A percentile compares a stretch with the other conserved stretches of the same genome.
phyloP scores from a whole-genome alignment of 2,113 vertebrate genomes.

The Hemiprocne comata region DNA sequence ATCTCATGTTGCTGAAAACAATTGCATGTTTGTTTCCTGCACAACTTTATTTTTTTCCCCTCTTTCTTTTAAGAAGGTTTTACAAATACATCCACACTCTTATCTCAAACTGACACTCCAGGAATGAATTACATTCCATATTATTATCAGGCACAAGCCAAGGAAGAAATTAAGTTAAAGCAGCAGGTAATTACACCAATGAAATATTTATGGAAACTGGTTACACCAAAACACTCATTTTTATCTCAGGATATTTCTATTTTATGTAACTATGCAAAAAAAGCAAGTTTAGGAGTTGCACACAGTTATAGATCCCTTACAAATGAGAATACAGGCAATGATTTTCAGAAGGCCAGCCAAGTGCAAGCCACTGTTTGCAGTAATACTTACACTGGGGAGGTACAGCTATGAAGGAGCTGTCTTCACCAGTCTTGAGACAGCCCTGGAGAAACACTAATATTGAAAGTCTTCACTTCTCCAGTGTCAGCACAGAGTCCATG shows the following conservation, averaged over 20 bases:
- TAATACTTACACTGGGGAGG: neutral
- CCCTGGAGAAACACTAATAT: neutral
- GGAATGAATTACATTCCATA: conserved; percentile 37
- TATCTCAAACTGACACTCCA: conserved; percentile 25
- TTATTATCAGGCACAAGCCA: conserved; percentile 53
- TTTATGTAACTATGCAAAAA: conserved; percentile 19
- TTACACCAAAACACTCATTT: conserved; percentile 61
- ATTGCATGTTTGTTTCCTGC: neutral
- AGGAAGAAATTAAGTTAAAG: conserved; percentile 59
- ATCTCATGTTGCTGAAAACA: neutral
- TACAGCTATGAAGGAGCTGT: neutral
- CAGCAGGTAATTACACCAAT: conserved; percentile 69
- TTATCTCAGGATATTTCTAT: conserved; percentile 38
- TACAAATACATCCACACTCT: neutral
- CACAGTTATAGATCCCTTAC: neutral
- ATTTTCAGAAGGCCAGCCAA: neutral
- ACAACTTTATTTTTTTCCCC: neutral
- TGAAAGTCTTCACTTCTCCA: neutral
- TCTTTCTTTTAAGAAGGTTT: neutral
- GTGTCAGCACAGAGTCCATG: neutral
- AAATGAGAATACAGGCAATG: neutral
- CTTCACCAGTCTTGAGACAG: neutral
- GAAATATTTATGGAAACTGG: conserved; percentile 75
- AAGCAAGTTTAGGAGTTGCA: neutral
- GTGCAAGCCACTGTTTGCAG: neutral